Evolutionary conservation across 1,140 invertebrate genomes (phyloP).

Genomic region (Homalodisca vitripennis): DNA sequence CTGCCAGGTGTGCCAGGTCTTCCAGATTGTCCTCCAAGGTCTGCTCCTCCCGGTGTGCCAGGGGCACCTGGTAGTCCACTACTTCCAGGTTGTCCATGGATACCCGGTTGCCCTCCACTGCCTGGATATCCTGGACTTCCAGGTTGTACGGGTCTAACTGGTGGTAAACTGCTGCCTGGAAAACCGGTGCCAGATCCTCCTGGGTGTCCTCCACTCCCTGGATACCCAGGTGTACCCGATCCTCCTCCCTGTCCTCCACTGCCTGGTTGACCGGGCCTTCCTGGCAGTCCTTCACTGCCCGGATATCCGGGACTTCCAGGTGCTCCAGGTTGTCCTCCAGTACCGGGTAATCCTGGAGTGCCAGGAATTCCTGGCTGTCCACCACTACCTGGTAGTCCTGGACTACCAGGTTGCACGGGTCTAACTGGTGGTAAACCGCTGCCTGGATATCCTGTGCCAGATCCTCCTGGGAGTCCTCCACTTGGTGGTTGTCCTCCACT

Average conservation of each 20-base stretch:
- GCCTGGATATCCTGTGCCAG: conserved; percentile 41
- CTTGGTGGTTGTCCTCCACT: conserved; percentile 35
- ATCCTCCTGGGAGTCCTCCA: conserved; percentile 40
- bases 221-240: conserved; percentile 42
- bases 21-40: conserved; percentile 33
- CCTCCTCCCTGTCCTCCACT: conserved; percentile 36
- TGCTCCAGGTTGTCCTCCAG: conserved; percentile 41
- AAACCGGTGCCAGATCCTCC: conserved; percentile 38
- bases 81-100: conserved; percentile 38
- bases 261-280: conserved; percentile 36
- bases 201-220: conserved; percentile 24
- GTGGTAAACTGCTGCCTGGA: conserved; percentile 41
- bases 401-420: conserved; percentile 33
- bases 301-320: conserved; percentile 39
- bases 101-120: conserved; percentile 43
- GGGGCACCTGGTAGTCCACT: conserved; percentile 34
- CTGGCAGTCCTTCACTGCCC: conserved; percentile 34
- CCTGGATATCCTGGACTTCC: conserved; percentile 36
- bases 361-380: conserved; percentile 37
- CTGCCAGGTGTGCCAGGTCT: conserved; percentile 28
- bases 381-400: conserved; percentile 37
- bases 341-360: conserved; percentile 42
- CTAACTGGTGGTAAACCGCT: conserved; percentile 33
- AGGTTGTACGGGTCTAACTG: conserved; percentile 42
- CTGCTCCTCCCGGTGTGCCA: conserved; percentile 33